Conservation (phyloP, 1,140 invertebrate species). For the Drosophila santomea region DNA sequence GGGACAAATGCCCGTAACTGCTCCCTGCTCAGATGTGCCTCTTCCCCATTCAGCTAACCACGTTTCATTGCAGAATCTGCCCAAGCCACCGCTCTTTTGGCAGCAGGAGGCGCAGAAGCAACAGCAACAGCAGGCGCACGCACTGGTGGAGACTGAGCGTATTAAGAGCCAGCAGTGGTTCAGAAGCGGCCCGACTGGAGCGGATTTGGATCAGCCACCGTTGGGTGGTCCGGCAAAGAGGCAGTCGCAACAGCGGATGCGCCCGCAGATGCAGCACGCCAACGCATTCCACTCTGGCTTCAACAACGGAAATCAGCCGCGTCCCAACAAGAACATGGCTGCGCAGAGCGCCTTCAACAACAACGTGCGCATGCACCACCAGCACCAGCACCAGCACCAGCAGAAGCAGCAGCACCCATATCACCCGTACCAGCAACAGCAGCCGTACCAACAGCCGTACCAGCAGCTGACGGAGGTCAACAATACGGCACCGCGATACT, state of each 20-base stretch:
- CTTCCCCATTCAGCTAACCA: not conserved
- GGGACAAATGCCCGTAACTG: conserved; percentile 41
- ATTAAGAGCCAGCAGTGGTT: conserved; percentile 24
- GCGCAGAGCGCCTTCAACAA: not conserved
- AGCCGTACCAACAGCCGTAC: conserved; percentile 1
- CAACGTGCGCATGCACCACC: conserved; percentile 1
- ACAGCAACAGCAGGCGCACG: conserved; percentile 2
- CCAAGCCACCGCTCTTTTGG: conserved; percentile 64
- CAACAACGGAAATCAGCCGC: conserved; percentile 8
- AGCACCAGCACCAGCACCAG: conserved; percentile 1
- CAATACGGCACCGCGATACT: conserved; percentile 15
- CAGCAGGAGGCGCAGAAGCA: conserved; percentile 53
- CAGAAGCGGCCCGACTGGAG: not conserved
- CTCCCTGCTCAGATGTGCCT: not conserved
- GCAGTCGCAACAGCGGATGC: not conserved
- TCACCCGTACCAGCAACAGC: conserved; percentile 1
- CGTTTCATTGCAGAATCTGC: conserved; percentile 41
- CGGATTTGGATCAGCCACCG: not conserved
- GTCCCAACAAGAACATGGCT: not conserved
- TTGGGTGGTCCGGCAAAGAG: not conserved
- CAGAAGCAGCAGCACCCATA: not conserved
- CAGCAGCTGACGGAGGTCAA: conserved; percentile 3
- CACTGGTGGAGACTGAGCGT: not conserved
- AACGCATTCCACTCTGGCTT: not conserved
- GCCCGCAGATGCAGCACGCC: not conserved